Base-by-base conservation (phyloP, 2,113 vertebrate genomes). In the Tricholaema leucomelas region DNA sequence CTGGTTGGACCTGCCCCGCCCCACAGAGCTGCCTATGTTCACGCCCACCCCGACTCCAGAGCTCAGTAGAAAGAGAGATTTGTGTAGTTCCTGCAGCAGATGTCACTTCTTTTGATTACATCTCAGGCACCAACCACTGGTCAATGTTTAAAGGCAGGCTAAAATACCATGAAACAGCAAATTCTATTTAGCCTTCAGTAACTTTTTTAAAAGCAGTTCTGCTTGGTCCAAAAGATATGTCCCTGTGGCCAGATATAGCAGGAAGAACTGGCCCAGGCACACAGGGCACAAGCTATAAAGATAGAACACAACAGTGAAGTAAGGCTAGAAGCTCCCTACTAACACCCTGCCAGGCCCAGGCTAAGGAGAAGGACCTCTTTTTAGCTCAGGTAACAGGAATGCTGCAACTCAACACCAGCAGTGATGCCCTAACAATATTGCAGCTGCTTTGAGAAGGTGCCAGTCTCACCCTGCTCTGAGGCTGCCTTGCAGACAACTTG, bases 201-300 rank as follows among this genome's bases (percentile, higher is more conserved):
- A 59, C 56, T 85, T 87, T 66, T 33, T n/a, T 80, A 90, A 91
- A 88, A 73, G 1, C 6, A 67, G 20, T 54, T 88, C 81, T 66
- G 55, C 75, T 90, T 94, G 91, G 77, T 95, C 93, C 85, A 56
- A 56, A 90, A 87, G 25, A 52, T 84, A 56, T 92, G 44, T 65
- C 61, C 56, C 67, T n/a, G 52, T 35, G 27, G 78, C 71, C 78
- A 80, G 77, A 63, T 12, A 38, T 25, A 81, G 48, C 64, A 81
- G 24, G 54, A 44, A 88, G 30, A 66, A 24, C 46, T 59, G 60
- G 38, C 58, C 77, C 59, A 75, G 77, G 55, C 65, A 73, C 6
- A 3, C 8, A 65, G 70, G 71, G 60, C 60, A 74, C 25, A n/a
- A 59, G 38, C 33, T 8, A 31, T 0, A 63, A 70, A 78, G 71